Base-by-base conservation (phyloP, 2,113 vertebrate genomes). In the human region DNA sequence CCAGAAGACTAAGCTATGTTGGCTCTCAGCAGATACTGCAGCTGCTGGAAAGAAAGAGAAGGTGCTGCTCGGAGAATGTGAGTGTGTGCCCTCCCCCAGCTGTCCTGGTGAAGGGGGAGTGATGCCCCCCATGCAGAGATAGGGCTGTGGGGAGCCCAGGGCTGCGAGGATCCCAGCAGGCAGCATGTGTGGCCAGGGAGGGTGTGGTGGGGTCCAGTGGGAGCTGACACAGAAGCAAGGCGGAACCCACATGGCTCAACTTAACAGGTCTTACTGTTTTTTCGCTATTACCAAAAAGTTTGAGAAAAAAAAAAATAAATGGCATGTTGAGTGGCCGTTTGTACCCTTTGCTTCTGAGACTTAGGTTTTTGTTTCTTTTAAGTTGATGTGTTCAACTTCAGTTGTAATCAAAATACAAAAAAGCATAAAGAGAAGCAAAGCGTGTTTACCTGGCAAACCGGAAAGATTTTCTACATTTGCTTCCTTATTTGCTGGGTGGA, bases 81-180 rank as follows among this genome's bases (percentile, higher is more conserved):
- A 66, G 4, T 2, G 2, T 7, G 48, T 43, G n/a, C 11, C 38
- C 87, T 87, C 75, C 0, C 8, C 50, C 57, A 50, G 35, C 68
- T 32, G 32, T 17, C 50, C 40, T 6, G 43, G 35, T 9, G 3
- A 38, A 38, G 40, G 0, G 0, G 22, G 35, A 64, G 72, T 3
- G 0, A 25, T 45, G 8, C 50, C 30, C 75, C 68, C 35, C 52
- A 17, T 0, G 45, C 40, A 64, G 17, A 66, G 27, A 17, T 0
- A 10, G 73, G 20, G 8, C 43, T 14, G 5, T 4, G 35, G 30
- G 48, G 35, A 48, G 40, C 16, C 32, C 2, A 3, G 32, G 57
- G 48, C 16, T 2, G 25, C 2, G 3, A 5, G 0, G 2, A 14
- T 30, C 89, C 73, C 25, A 0, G 14, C 0, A 13, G 45, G 50